Evolutionary conservation across 2,888 invertebrate species (phyloP).

Genomic region (Crepidodera aurea): DNA sequence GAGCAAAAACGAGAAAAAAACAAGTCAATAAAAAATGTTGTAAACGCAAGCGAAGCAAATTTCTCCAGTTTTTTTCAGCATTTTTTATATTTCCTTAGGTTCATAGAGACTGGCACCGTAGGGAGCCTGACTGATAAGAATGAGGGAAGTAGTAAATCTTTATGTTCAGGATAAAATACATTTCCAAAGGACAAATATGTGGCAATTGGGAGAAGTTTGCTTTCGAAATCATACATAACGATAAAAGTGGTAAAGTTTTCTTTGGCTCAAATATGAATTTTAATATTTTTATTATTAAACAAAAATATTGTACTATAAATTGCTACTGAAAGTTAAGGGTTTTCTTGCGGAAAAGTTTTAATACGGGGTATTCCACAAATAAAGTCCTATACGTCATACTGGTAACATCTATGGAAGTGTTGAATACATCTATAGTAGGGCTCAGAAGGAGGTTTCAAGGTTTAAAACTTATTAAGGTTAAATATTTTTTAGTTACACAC

Average conservation of each 20-base stretch:
- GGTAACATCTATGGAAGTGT: too few relatives aligned
- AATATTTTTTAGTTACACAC: too few relatives aligned
- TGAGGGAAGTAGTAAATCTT: conserved; percentile 32
- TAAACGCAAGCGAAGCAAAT: conserved; percentile 35
- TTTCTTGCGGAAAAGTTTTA: too few relatives aligned
- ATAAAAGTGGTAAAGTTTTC: neutral
- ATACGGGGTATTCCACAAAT: too few relatives aligned
- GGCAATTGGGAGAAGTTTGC: conserved; percentile 27
- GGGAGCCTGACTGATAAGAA: conserved; percentile 34
- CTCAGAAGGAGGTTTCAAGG: too few relatives aligned
- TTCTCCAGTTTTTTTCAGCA: conserved; percentile 25
- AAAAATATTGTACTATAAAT: too few relatives aligned
- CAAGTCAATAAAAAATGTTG: conserved; percentile 30
- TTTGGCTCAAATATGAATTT: too few relatives aligned
- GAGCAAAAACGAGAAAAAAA: conserved; percentile 20
- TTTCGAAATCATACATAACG: conserved; percentile 23
- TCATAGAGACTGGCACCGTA: conserved; percentile 24
- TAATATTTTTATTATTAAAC: too few relatives aligned
- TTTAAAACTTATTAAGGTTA: too few relatives aligned
- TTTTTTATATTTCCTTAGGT: conserved; percentile 28
- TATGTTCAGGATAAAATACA: conserved; percentile 31
- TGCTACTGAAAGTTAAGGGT: too few relatives aligned
- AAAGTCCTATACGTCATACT: too few relatives aligned
- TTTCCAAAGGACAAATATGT: conserved; percentile 35
- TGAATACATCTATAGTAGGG: too few relatives aligned